Conservation (phyloP, 2,113 vertebrate species). For the Sciurus niger region DNA sequence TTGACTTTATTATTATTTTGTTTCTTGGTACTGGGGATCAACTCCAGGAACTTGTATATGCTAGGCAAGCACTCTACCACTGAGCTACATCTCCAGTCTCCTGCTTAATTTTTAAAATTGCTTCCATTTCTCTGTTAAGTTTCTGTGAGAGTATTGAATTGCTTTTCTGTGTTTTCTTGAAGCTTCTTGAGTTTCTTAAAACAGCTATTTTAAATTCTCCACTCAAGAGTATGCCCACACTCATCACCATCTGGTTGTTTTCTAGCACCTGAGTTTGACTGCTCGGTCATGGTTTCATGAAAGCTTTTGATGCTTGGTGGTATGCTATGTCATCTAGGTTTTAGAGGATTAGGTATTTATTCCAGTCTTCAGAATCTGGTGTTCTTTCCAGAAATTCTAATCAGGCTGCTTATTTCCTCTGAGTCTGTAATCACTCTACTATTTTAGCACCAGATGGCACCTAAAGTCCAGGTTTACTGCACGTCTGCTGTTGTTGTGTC, state of each 20-base stretch:
- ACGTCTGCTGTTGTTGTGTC: neutral
- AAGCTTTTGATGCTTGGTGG: neutral
- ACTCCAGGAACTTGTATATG: no score
- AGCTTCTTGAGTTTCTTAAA: neutral
- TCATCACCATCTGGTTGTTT: neutral
- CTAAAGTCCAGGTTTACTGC: neutral
- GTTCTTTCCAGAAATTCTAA: neutral
- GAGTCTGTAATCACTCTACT: neutral
- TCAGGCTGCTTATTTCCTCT: neutral
- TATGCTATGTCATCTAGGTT: neutral
- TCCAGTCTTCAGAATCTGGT: neutral
- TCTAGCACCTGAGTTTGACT: neutral
- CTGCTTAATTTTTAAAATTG: neutral
- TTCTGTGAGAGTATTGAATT: neutral
- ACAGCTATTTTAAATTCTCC: neutral
- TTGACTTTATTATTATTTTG: neutral
- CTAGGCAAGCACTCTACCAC: no score
- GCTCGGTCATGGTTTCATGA: neutral
- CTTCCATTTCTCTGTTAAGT: neutral
- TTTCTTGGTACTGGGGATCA: no score
- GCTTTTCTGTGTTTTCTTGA: neutral
- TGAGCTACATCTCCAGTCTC: no score
- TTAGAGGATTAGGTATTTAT: no score
- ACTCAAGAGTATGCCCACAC: neutral
- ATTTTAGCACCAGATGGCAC: neutral